phyloP scores from a whole-genome alignment of 2,888 invertebrate genomes.

The Drosophila mimetica region DNA sequence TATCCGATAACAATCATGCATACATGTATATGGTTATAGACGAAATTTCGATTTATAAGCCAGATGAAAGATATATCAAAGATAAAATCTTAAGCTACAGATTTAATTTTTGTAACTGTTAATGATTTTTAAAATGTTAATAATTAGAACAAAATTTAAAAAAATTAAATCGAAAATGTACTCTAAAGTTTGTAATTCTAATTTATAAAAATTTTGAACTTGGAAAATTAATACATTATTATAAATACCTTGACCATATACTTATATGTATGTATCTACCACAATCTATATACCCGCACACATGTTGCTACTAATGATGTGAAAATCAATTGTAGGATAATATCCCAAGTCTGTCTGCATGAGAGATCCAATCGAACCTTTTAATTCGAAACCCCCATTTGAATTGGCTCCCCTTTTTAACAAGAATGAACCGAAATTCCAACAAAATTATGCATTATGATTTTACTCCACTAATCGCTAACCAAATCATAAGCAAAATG shows the following conservation, averaged over 20 bases:
- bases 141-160: too few relatives aligned
- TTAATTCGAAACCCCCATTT: not conserved
- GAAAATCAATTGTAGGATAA: not conserved
- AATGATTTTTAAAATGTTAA: too few relatives aligned
- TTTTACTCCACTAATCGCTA: slow-evolving; percentile 12
- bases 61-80: too few relatives aligned
- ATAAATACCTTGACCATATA: too few relatives aligned
- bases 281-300: not conserved
- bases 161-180: too few relatives aligned
- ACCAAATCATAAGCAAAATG: slow-evolving; percentile 25
- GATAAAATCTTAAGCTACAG: too few relatives aligned
- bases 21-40: not conserved
- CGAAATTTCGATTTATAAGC: too few relatives aligned
- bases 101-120: too few relatives aligned
- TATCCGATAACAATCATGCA: too few relatives aligned
- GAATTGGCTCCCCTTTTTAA: not conserved
- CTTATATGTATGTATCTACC: not conserved
- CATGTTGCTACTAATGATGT: slow-evolving; percentile 6
- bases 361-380: slow-evolving; percentile 5
- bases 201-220: too few relatives aligned
- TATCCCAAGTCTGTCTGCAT: slow-evolving; percentile 1
- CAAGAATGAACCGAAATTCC: not conserved
- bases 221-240: too few relatives aligned
- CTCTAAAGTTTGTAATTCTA: too few relatives aligned
- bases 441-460: slow-evolving; percentile 1